These are phyloP conservation scores for Hipposideros armiger DNA, from an alignment of 2,113 vertebrate genomes.

Conservation along the genomic window DNA sequence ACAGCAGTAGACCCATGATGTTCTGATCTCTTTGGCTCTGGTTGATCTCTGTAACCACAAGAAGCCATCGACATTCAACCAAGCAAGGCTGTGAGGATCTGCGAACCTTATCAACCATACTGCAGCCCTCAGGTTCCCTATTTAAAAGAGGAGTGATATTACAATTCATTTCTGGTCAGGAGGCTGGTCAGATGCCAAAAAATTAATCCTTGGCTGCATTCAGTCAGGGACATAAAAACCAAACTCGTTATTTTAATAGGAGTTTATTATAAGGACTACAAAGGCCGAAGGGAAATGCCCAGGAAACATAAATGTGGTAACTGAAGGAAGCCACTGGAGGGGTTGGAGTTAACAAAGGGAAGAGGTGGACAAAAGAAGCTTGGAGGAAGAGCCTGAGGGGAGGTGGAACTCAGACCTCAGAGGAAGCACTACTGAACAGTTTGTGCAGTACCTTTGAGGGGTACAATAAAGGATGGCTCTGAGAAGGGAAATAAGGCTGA, in stretches of 20 bases:
- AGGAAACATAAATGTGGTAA: not conserved
- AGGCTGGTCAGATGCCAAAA: not conserved
- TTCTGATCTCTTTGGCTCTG: not conserved
- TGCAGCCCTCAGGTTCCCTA: not conserved
- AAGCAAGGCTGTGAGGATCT: not conserved
- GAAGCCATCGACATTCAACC: rapidly evolving
- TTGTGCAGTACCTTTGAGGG: not conserved
- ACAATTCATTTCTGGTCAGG: not conserved
- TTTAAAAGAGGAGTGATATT: not conserved
- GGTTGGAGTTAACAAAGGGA: not conserved
- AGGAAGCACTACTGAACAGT: not conserved
- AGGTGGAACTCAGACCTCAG: not conserved
- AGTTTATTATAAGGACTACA: not conserved
- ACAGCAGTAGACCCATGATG: not conserved
- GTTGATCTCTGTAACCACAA: not conserved
- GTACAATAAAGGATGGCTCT: not conserved
- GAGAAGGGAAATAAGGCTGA: not conserved
- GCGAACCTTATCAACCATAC: not conserved
- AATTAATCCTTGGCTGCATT: not conserved
- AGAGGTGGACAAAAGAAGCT: not conserved
- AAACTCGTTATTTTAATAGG: not conserved
- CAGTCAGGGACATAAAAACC: not conserved
- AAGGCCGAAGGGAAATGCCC: not conserved
- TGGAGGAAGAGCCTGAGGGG: not conserved
- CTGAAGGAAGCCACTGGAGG: not conserved